phyloP scores from a whole-genome alignment of 2,888 invertebrate genomes.

The Mesorhabditis belari region DNA sequence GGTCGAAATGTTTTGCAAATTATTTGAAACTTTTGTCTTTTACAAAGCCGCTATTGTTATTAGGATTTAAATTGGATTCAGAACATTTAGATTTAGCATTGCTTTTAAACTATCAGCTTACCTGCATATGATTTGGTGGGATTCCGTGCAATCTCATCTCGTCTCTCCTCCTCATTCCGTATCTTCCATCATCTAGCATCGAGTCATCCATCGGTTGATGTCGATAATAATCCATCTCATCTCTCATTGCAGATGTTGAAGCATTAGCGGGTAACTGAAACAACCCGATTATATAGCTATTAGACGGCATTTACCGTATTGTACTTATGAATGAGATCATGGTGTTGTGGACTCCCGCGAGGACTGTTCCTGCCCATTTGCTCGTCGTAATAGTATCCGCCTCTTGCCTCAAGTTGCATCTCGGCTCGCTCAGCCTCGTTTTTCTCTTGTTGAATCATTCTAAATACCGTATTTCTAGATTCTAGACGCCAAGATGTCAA shows the following conservation, averaged over 20 bases:
- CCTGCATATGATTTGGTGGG: constrained; percentile 63
- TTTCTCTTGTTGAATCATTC: constrained; percentile 79
- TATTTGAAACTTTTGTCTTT: no score
- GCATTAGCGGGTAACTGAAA: constrained; percentile 71
- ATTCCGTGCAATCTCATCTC: constrained; percentile 76
- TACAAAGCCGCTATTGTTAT: no score
- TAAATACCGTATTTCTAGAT: neutral
- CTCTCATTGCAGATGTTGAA: constrained; percentile 71
- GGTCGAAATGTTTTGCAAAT: no score
- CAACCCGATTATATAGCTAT: neutral
- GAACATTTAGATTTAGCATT: no score
- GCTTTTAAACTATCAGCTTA: no score
- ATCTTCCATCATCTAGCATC: constrained; percentile 30
- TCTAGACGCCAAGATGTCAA: neutral
- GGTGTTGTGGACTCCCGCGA: constrained; percentile 28
- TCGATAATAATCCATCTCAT: constrained; percentile 29
- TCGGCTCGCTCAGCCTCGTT: constrained; percentile 78
- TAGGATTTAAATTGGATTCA: no score
- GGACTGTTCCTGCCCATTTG: constrained; percentile 29
- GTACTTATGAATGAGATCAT: constrained; percentile 64
- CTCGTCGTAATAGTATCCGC: constrained; percentile 19
- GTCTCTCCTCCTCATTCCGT: constrained; percentile 57
- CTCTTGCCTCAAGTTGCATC: constrained; percentile 82
- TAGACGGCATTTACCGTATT: constrained; percentile 69
- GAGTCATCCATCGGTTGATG: constrained; percentile 27